Base-by-base conservation (phyloP, 2,888 invertebrate species). In the Pseudanteris insignis region DNA sequence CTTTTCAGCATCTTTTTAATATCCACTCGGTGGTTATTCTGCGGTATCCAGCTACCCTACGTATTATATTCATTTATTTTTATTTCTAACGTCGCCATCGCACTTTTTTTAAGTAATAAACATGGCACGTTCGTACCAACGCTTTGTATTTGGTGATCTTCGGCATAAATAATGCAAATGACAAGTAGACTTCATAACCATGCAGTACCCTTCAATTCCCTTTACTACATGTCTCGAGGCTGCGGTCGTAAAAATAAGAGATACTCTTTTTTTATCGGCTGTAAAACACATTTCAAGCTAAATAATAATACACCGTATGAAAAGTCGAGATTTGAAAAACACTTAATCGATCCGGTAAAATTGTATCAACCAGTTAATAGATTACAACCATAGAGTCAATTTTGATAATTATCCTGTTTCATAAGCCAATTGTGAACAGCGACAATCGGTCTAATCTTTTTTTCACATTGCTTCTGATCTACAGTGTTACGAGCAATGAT, bases 1-100 rank as follows among this genome's bases (percentile, higher is more conserved):
- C 36, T 12, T 50, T 50, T 47, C 40, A 60, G 30, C 36, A 33
- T 47, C 43, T 47, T 43, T 43, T 60, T 41, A 43, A 48, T 48
- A 54, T 48, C 32, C 48, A 11, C 24, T 37, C 21, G n/a, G 21
- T 30, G 24, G 41, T 36, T 41, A 41, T 26, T 26, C n/a, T n/a
- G n/a, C 9, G 14, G 25, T 36, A 48, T 48, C 36, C 41, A 41
- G 43, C 48, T 48, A 57, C 41, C 37, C 32, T 43, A 48, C 30
- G 37, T 43, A 43, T 55, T 34, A 37, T 41, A 30, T 29, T 32
- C 37, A 37, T 36, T 57, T 26, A 18, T 30, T 54, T 54, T 46
- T 34, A 47, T 41, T 33, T 29, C 47, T 55, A 33, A 47, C 11
- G 13, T 8, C 13, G 38, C 29, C 14, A 34, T 38, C 29, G 26